phyloP scores from a whole-genome alignment of 2,797 vertebrate species.

The Strix occidentalis region DNA sequence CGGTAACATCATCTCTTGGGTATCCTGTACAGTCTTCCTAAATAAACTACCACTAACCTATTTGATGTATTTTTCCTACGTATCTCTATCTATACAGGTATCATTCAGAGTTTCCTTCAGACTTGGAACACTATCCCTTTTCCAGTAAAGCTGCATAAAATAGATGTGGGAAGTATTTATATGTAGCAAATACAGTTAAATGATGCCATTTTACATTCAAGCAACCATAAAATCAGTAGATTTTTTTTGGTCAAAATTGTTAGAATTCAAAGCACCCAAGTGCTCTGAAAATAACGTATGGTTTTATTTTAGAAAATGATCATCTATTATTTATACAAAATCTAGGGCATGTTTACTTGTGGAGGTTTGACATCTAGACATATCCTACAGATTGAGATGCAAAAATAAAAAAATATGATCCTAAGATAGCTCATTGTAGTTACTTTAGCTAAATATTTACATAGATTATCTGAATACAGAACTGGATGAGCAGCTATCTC shows the following conservation, averaged over 20 bases:
- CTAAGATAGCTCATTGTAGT: not conserved
- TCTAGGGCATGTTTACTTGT: not conserved
- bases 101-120: not conserved
- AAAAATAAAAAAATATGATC: not conserved
- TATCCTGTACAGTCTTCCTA: not conserved
- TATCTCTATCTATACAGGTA: not conserved
- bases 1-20: not conserved
- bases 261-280: not conserved
- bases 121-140: not conserved
- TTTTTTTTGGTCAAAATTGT: not conserved
- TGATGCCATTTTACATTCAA: not conserved
- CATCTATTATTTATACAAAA: constrained; percentile 47
- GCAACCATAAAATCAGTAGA: not conserved
- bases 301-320: constrained; percentile 38
- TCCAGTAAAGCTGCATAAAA: not conserved
- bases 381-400: not conserved
- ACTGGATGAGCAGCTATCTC: no score
- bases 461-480: no score
- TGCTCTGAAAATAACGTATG: not conserved
- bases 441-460: not conserved
- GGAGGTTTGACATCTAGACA: not conserved
- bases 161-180: not conserved
- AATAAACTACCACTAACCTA: not conserved
- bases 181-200: not conserved
- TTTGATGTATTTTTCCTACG: not conserved